Evolutionary conservation across 1,140 invertebrate genomes (phyloP).

Genomic region (Artemia franciscana): DNA sequence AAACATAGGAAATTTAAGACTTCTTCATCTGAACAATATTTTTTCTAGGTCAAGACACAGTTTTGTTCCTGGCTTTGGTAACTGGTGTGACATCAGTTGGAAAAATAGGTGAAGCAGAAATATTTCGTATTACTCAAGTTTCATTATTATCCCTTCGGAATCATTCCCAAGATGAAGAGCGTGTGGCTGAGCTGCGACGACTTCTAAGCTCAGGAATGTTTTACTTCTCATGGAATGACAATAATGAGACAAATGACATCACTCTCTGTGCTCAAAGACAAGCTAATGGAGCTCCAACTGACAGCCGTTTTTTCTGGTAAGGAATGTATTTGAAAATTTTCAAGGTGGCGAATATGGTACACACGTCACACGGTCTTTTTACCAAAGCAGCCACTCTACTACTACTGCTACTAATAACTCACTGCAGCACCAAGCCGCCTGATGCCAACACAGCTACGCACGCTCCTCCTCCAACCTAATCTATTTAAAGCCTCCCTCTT

Average conservation of each 20-base stretch:
- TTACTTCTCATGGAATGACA: conserved; percentile 63
- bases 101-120: conserved; percentile 74
- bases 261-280: conserved; percentile 76
- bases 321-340: too few species aligned
- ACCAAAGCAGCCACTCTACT: too few species aligned
- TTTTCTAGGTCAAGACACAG: conserved; percentile 39
- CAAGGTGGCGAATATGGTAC: too few species aligned
- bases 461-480: too few species aligned
- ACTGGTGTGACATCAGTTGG: conserved; percentile 83
- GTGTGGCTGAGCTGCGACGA: conserved; percentile 57
- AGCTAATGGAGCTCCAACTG: conserved; percentile 46
- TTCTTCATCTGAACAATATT: conserved; percentile 5
- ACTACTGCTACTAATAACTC: too few species aligned
- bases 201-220: conserved; percentile 87
- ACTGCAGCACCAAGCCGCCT: too few species aligned
- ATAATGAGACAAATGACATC: conserved; percentile 43
- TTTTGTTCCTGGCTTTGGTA: conserved; percentile 72
- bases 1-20: too few species aligned
- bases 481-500: too few species aligned
- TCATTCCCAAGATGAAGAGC: conserved; percentile 43
- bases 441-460: too few species aligned
- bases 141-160: conserved; percentile 66
- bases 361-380: too few species aligned
- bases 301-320: conserved; percentile 87
- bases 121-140: conserved; percentile 78